These are phyloP conservation scores for Microtus oregoni DNA, from an alignment of 2,113 vertebrate species.

Conservation along the genomic window DNA sequence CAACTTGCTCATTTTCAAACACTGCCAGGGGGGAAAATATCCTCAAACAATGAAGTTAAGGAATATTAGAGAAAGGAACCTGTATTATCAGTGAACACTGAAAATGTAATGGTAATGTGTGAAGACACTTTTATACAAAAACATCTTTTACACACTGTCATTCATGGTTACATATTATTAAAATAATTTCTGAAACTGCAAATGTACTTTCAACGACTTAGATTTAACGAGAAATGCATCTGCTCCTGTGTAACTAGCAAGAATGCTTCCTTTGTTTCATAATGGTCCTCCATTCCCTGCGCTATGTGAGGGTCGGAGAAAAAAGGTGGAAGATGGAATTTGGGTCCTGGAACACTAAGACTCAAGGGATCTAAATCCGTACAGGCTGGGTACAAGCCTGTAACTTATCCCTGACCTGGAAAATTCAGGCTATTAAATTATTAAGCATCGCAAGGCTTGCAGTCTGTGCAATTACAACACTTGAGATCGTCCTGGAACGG, in stretches of 20 bases:
- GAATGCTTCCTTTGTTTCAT: background rate
- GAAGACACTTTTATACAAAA: background rate
- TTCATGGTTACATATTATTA: background rate
- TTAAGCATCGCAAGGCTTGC: constrained; percentile 28
- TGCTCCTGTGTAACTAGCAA: background rate
- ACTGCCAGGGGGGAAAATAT: background rate
- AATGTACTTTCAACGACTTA: background rate
- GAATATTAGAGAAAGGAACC: background rate
- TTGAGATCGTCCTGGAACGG: background rate
- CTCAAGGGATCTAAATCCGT: background rate
- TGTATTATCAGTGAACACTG: background rate
- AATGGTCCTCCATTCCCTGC: background rate
- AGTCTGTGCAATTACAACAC: background rate
- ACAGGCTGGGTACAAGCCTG: background rate
- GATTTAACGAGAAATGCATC: background rate
- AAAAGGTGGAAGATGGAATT: background rate
- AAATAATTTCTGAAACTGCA: constrained; percentile 13
- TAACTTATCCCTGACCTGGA: constrained; percentile 56
- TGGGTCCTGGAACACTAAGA: constrained; percentile 12
- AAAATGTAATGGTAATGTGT: too few species aligned
- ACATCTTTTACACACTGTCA: background rate
- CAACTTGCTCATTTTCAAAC: constrained; percentile 44
- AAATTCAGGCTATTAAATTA: constrained; percentile 65
- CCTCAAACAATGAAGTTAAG: constrained; percentile 22
- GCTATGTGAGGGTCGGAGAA: background rate